A percentile compares a stretch with the other conserved stretches of the same genome.
Conservation (phyloP, 2,888 invertebrate genomes). For the Nezara viridula region DNA sequence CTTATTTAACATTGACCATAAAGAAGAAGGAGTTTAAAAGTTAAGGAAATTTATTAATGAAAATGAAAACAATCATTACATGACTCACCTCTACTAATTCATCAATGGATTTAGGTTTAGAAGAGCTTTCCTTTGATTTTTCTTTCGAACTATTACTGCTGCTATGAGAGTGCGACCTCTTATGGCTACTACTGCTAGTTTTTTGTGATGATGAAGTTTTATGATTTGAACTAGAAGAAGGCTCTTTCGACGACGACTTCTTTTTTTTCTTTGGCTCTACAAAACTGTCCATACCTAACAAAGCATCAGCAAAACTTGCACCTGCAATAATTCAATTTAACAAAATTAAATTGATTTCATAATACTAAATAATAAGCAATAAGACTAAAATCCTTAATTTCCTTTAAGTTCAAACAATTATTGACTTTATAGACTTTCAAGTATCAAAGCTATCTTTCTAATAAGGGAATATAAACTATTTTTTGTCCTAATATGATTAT, state of each 20-base stretch:
- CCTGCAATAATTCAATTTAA: slow-evolving; percentile 59
- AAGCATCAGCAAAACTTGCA: slow-evolving; percentile 66
- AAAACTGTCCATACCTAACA: slow-evolving; percentile 64
- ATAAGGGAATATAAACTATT: neutral
- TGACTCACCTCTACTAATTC: slow-evolving; percentile 50
- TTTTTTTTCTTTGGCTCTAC: slow-evolving; percentile 65
- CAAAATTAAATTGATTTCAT: neutral
- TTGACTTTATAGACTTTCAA: neutral
- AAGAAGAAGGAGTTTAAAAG: neutral
- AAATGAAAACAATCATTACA: neutral
- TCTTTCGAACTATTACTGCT: slow-evolving; percentile 23
- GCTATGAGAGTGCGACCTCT: neutral
- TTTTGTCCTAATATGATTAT: neutral
- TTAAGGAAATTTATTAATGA: neutral
- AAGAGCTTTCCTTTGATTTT: slow-evolving; percentile 29
- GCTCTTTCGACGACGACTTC: slow-evolving; percentile 62
- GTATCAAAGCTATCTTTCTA: neutral
- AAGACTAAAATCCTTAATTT: neutral
- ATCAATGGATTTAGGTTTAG: slow-evolving; percentile 40
- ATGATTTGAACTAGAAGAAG: slow-evolving; percentile 51
- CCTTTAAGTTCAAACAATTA: too few relatives aligned
- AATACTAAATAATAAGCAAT: neutral
- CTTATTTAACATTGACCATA: too few relatives aligned
- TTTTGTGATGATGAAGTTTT: slow-evolving; percentile 15
- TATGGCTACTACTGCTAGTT: slow-evolving; percentile 28